Evolutionary conservation across 2,113 vertebrate species (phyloP).

Genomic region (Malurus melanocephalus): DNA sequence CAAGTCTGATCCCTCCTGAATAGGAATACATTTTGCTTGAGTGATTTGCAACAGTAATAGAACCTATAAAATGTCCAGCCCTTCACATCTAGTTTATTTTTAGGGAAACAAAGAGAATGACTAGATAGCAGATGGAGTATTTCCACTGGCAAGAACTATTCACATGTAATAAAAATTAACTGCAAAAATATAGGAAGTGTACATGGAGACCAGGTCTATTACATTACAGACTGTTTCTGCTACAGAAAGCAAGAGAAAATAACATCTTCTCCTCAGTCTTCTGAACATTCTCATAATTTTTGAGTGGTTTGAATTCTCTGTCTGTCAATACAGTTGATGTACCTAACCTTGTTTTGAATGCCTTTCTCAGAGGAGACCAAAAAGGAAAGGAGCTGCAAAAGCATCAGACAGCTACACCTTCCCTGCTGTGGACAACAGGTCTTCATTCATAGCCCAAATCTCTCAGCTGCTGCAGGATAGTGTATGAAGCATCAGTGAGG

Average conservation of each 20-base stretch:
- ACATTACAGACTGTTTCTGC: not conserved
- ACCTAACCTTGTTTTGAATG: not conserved
- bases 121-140: not conserved
- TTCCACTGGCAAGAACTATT: not conserved
- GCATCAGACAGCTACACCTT: not conserved
- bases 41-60: not conserved
- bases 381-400: not conserved
- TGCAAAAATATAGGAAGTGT: not conserved
- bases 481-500: not conserved
- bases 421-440: not conserved
- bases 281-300: not conserved
- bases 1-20: not conserved
- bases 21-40: not conserved
- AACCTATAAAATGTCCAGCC: not conserved
- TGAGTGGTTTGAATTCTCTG: not conserved
- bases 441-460: not conserved
- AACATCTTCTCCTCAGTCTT: not conserved
- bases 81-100: not conserved
- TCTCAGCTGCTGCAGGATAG: not conserved
- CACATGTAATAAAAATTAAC: not conserved
- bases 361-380: not conserved
- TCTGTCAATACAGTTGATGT: not conserved
- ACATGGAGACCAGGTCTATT: not conserved
- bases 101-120: not conserved
- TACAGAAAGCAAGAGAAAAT: not conserved